A percentile compares a stretch with the other conserved stretches of the same genome.
Conservation (phyloP, 37 sponge, comb jelly and placozoan genomes). For the Oopsacas minuta region DNA sequence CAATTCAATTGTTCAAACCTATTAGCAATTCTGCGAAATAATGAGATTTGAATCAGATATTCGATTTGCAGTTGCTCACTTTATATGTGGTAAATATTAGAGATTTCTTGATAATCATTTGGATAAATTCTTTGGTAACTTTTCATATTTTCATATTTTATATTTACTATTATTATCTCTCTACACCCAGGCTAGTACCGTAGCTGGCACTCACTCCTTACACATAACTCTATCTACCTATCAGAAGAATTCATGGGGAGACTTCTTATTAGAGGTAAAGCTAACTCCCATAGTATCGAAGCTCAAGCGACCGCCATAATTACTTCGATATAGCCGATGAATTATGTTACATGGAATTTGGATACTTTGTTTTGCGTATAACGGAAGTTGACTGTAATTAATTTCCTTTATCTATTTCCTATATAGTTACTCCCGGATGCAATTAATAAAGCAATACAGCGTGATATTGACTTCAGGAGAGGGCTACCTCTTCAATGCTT, state of each 20-base stretch:
- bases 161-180: neutral
- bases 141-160: neutral
- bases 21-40: no score
- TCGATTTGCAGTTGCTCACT: no score
- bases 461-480: constrained; percentile 56
- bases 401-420: no score
- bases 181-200: constrained; percentile 44
- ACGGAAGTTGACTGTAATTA: no score
- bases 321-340: no score
- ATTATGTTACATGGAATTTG: neutral
- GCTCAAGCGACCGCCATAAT: no score
- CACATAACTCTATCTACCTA: constrained; percentile 83
- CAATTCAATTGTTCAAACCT: neutral
- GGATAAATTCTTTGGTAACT: no score
- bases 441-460: constrained; percentile 37
- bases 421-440: constrained; percentile 53
- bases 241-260: constrained; percentile 88
- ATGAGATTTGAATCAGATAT: no score
- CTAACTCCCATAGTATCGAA: no score
- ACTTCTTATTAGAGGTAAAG: constrained; percentile 65
- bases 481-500: constrained; percentile 54
- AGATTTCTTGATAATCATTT: no score
- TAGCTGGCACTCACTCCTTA: constrained; percentile 69
- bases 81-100: no score
- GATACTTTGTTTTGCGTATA: neutral